Evolutionary conservation across 2,113 vertebrate species (phyloP).

Genomic region (Ctenomys sociabilis): DNA sequence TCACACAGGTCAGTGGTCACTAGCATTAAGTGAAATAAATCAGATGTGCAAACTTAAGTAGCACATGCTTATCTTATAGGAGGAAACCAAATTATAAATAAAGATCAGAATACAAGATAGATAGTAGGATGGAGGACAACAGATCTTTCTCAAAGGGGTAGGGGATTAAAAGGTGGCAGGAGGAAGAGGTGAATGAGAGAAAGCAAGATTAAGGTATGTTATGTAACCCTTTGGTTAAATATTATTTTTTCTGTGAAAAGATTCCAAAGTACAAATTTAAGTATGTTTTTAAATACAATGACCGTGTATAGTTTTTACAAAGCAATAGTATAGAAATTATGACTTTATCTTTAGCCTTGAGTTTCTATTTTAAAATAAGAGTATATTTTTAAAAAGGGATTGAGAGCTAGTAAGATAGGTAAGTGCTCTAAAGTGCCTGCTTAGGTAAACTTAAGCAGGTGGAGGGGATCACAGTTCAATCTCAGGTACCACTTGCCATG

Average conservation of each 20-base stretch:
- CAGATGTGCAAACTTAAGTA: background rate
- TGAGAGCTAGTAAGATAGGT: no score
- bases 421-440: no score
- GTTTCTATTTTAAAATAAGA: constrained; percentile 41
- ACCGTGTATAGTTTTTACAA: background rate
- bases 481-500: no score
- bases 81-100: background rate
- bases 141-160: background rate
- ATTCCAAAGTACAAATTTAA: no score
- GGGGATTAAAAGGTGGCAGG: background rate
- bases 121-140: background rate
- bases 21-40: background rate
- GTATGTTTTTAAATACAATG: background rate
- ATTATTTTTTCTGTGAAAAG: no score
- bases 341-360: background rate
- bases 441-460: no score
- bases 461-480: no score
- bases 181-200: background rate
- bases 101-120: background rate
- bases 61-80: background rate
- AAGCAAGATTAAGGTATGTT: no score
- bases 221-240: no score
- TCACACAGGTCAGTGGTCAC: background rate
- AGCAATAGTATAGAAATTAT: constrained; percentile 22
- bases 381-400: background rate